Evolutionary conservation across 2,113 vertebrate genomes (phyloP).

Genomic region (Oceanodroma tethys): DNA sequence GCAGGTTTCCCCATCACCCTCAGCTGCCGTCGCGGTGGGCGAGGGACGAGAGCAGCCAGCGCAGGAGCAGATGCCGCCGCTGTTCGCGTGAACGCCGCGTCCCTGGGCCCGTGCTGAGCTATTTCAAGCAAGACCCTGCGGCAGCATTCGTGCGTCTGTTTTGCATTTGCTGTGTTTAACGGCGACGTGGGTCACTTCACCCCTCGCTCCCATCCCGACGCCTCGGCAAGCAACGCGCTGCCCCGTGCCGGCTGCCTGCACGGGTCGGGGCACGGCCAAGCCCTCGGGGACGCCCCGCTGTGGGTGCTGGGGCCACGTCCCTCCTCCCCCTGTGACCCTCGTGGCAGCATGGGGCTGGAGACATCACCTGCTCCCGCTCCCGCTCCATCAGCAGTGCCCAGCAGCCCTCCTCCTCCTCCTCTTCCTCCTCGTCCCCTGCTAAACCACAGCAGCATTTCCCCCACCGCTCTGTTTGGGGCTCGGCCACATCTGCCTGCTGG

Average conservation of each 20-base stretch:
- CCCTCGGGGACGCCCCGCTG: not conserved
- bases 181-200: not conserved
- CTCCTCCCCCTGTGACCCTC: not conserved
- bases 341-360: accelerated
- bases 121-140: not conserved
- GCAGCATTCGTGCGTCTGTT: not conserved
- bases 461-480: accelerated
- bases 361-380: not conserved
- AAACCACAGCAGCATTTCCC: not conserved
- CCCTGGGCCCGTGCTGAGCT: not conserved
- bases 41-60: not conserved
- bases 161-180: not conserved
- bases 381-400: accelerated
- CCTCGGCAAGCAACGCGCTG: not conserved
- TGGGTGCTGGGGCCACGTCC: not conserved
- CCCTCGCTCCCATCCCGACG: not conserved
- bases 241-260: not conserved
- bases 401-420: not conserved
- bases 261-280: not conserved
- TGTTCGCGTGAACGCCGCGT: accelerated
- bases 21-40: accelerated
- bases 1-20: no score
- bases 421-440: not conserved
- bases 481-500: accelerated
- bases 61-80: not conserved